phyloP scores from a whole-genome alignment of 2,888 invertebrate genomes.

The Leucophenga maculata region DNA sequence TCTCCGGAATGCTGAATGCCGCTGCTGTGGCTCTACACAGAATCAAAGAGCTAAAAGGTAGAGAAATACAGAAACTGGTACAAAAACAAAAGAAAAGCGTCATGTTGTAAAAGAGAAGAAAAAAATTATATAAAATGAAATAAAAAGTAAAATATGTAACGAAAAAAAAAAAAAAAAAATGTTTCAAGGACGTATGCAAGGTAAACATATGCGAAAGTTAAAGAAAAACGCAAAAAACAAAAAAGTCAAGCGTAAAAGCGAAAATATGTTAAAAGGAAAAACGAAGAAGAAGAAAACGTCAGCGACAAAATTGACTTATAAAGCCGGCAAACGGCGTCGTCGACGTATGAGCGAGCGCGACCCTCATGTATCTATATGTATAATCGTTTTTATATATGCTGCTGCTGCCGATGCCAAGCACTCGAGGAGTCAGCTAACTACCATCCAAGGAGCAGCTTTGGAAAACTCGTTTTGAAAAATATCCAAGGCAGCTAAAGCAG shows the following conservation, averaged over 20 bases:
- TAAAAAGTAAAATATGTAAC: slow-evolving; percentile 26
- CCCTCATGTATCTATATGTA: slow-evolving; percentile 6
- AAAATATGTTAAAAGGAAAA: slow-evolving; percentile 6
- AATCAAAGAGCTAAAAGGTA: slow-evolving; percentile 8
- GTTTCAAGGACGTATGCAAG: slow-evolving; percentile 63
- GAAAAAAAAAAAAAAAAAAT: slow-evolving; percentile 9
- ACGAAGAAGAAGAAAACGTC: slow-evolving; percentile 41
- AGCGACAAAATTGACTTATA: slow-evolving; percentile 18
- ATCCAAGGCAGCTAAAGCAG: background rate
- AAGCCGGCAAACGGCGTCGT: slow-evolving; percentile 23
- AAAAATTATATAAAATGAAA: slow-evolving; percentile 21
- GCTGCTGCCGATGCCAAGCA: too few relatives aligned
- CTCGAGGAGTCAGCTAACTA: too few relatives aligned
- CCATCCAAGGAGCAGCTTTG: slow-evolving; percentile 54
- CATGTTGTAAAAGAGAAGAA: slow-evolving; percentile 1
- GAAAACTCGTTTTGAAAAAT: slow-evolving; percentile 52
- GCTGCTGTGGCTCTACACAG: background rate
- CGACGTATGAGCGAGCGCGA: slow-evolving; percentile 8
- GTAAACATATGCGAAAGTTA: slow-evolving; percentile 61
- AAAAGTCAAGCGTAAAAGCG: background rate
- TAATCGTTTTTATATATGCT: slow-evolving; percentile 29
- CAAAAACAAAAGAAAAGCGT: background rate
- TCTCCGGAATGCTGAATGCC: too few relatives aligned
- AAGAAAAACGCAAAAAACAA: slow-evolving; percentile 18
- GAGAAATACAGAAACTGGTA: slow-evolving; percentile 7